Conservation (phyloP, 2,888 invertebrate species). For the Agonopterix subpropinquella region DNA sequence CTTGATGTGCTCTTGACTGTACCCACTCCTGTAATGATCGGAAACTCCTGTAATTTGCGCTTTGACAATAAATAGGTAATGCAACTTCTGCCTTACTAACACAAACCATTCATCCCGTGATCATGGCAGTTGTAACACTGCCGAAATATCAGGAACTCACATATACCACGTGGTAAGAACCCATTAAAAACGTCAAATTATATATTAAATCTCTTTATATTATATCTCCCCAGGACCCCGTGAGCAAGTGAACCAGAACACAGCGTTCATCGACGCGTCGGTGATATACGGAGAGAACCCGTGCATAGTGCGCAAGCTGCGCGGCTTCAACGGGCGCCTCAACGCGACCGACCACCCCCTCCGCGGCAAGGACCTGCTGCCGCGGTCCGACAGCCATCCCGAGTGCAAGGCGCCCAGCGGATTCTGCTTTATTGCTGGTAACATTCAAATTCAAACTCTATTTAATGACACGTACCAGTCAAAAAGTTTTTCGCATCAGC, state of each 20-base stretch:
- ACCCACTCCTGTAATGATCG: too few relatives aligned
- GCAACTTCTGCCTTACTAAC: background rate
- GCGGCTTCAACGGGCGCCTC: constrained; percentile 87
- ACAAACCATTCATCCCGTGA: too few relatives aligned
- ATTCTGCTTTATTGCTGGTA: constrained; percentile 90
- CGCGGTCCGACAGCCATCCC: constrained; percentile 85
- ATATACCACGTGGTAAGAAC: too few relatives aligned
- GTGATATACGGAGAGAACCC: constrained; percentile 93
- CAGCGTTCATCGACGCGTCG: constrained; percentile 91
- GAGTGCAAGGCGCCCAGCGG: constrained; percentile 93
- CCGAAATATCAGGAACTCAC: too few relatives aligned
- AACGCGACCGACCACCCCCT: constrained; percentile 86
- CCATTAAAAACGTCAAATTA: too few relatives aligned
- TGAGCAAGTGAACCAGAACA: constrained; percentile 96
- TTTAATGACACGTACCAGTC: too few relatives aligned
- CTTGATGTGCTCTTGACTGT: too few relatives aligned
- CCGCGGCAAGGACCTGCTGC: constrained; percentile 86
- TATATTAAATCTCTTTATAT: too few relatives aligned
- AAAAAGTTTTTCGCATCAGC: too few relatives aligned
- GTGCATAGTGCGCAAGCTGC: constrained; percentile 85
- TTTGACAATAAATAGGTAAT: background rate
- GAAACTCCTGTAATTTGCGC: too few relatives aligned
- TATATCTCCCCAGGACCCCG: constrained; percentile 80
- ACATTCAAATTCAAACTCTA: too few relatives aligned
- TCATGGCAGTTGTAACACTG: too few relatives aligned